These are phyloP conservation scores for Eupithecia subfuscata DNA, from an alignment of 2,888 invertebrate species.

Conservation along the genomic window DNA sequence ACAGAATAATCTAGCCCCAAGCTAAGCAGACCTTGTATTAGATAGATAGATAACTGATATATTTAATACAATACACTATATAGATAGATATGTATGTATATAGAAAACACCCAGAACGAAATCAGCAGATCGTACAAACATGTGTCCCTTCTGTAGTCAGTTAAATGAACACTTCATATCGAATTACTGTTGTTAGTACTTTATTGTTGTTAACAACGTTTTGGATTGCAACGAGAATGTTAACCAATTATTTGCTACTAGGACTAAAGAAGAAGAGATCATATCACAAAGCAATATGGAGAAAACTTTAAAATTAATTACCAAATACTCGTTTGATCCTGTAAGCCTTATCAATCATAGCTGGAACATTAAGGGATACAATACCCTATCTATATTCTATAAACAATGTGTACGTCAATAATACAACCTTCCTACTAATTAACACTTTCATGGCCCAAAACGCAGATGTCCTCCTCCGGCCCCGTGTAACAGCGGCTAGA, in stretches of 20 bases:
- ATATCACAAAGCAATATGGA: neutral
- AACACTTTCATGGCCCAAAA: too few species aligned
- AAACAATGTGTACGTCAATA: neutral
- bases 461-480: too few species aligned
- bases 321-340: neutral
- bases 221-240: neutral
- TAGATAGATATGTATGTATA: neutral
- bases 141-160: neutral
- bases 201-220: neutral
- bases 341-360: neutral
- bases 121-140: neutral
- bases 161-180: neutral
- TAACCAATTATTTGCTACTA: neutral
- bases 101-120: neutral
- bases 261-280: neutral
- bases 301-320: neutral
- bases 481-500: too few species aligned
- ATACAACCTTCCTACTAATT: neutral
- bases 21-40: neutral
- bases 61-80: neutral
- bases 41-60: neutral
- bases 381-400: conserved; percentile 1
- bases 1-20: neutral
- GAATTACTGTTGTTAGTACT: neutral
- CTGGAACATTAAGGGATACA: neutral